Conservation (phyloP, 2,113 vertebrate species). For the Aramus guarauna region DNA sequence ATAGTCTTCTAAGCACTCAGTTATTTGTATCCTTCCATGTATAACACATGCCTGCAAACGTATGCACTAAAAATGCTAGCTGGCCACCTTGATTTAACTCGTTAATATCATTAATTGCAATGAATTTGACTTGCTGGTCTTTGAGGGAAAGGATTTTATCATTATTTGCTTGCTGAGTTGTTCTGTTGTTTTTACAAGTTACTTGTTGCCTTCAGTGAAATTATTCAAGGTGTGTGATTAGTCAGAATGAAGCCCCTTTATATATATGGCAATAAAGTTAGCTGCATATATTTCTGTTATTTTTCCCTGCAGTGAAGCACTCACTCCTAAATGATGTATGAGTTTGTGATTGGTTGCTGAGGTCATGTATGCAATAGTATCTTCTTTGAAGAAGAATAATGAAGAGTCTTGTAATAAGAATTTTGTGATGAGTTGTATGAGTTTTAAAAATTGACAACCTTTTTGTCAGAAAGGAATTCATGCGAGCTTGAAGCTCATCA, state of each 20-base stretch:
- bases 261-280: not conserved
- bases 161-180: not conserved
- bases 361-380: not conserved
- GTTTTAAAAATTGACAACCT: not conserved
- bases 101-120: not conserved
- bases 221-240: not conserved
- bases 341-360: not conserved
- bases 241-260: not conserved
- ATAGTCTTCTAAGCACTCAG: not conserved
- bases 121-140: not conserved
- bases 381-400: not conserved
- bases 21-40: not conserved
- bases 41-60: not conserved
- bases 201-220: not conserved
- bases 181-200: not conserved
- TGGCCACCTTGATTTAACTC: not conserved
- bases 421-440: not conserved
- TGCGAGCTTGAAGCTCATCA: not conserved
- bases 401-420: not conserved
- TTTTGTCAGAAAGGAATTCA: not conserved
- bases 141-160: not conserved
- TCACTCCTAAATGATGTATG: rapidly evolving
- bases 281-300: not conserved
- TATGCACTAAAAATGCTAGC: not conserved
- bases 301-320: not conserved